These are phyloP conservation scores for Onthophagus taurus DNA, from an alignment of 1,140 invertebrate genomes.

Conservation along the genomic window DNA sequence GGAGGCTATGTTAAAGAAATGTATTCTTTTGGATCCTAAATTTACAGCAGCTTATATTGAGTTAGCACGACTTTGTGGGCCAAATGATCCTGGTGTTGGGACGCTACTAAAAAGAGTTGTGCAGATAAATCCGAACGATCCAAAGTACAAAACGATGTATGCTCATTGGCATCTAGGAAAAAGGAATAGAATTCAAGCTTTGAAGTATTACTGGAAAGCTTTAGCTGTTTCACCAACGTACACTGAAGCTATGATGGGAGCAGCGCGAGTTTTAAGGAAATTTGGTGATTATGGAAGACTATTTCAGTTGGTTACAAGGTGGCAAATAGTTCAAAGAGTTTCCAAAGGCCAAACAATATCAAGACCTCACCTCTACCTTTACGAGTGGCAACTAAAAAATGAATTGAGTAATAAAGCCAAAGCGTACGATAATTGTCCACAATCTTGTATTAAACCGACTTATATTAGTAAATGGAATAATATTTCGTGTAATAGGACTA, in stretches of 20 bases:
- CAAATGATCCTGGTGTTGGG: constrained; percentile 44
- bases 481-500: not conserved
- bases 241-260: constrained; percentile 45
- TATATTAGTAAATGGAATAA: not conserved
- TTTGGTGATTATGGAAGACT: constrained; percentile 52
- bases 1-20: constrained; percentile 55
- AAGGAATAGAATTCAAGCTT: constrained; percentile 18
- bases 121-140: constrained; percentile 51
- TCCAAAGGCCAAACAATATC: constrained; percentile 17
- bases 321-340: not conserved
- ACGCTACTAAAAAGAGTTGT: constrained; percentile 47
- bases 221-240: constrained; percentile 43
- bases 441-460: constrained; percentile 10
- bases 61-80: constrained; percentile 45
- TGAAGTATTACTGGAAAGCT: constrained; percentile 51
- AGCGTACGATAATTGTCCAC: constrained; percentile 27
- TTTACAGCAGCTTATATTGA: constrained; percentile 61
- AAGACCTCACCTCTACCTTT: constrained; percentile 32
- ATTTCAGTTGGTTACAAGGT: constrained; percentile 44
- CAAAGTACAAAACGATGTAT: constrained; percentile 57
- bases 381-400: constrained; percentile 33
- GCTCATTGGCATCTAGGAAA: constrained; percentile 46
- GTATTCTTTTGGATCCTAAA: constrained; percentile 51
- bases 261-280: constrained; percentile 47
- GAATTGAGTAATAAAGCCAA: constrained; percentile 33